phyloP scores from a whole-genome alignment of 1,140 invertebrate genomes.

The Teleopsis dalmanni region DNA sequence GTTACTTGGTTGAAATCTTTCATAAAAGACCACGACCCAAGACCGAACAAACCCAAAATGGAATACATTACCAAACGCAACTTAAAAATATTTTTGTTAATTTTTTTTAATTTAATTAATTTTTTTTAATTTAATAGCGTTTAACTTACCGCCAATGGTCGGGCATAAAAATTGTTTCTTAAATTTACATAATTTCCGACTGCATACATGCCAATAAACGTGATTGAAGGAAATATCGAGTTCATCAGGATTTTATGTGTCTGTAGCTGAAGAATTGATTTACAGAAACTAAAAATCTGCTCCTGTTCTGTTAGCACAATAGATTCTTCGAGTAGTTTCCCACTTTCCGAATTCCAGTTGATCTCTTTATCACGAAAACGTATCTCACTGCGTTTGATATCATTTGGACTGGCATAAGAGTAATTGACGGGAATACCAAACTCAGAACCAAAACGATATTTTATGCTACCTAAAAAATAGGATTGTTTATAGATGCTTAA shows the following conservation, averaged over 20 bases:
- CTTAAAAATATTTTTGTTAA: constrained; percentile 15
- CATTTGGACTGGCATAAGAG: constrained; percentile 43
- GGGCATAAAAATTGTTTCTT: constrained; percentile 50
- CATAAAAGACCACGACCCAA: constrained; percentile 54
- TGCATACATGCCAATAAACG: constrained; percentile 47
- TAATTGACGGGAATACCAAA: constrained; percentile 61
- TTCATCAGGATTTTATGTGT: constrained; percentile 51
- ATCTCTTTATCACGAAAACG: constrained; percentile 49
- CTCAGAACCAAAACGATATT: constrained; percentile 46
- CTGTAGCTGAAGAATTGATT: constrained; percentile 56
- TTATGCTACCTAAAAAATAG: constrained; percentile 23
- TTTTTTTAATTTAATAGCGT: neutral
- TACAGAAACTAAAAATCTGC: constrained; percentile 68
- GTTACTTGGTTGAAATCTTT: constrained; percentile 55
- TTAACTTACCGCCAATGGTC: constrained; percentile 39
- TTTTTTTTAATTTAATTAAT: neutral
- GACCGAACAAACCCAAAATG: constrained; percentile 50
- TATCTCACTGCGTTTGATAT: constrained; percentile 49
- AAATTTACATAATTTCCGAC: constrained; percentile 47
- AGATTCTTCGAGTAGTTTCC: constrained; percentile 54
- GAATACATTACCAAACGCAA: constrained; percentile 51
- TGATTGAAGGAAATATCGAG: constrained; percentile 45
- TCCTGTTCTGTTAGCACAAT: constrained; percentile 64
- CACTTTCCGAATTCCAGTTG: constrained; percentile 54
- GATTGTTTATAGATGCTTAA: neutral